These are phyloP conservation scores for Haemorhous mexicanus DNA, from an alignment of 2,113 vertebrate species.

Conservation along the genomic window DNA sequence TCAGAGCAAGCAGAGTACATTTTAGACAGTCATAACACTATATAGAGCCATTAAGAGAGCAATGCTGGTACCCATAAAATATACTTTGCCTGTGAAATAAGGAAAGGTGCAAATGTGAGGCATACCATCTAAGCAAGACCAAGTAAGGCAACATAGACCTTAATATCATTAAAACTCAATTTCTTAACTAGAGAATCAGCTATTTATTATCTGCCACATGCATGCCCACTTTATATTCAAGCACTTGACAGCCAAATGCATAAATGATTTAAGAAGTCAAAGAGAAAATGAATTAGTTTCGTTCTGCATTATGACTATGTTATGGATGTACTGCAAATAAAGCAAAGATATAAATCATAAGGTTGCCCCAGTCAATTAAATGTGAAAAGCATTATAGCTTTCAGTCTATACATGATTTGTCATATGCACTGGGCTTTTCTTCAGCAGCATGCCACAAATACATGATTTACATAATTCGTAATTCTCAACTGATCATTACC, in stretches of 20 bases:
- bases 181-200: conserved; percentile 27
- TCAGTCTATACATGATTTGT: conserved; percentile 10
- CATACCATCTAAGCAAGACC: background rate
- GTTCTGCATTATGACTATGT: conserved; percentile 15
- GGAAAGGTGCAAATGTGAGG: background rate
- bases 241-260: conserved; percentile 27
- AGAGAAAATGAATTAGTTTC: conserved; percentile 41
- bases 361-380: conserved; percentile 43
- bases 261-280: conserved; percentile 53
- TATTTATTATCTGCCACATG: conserved; percentile 30
- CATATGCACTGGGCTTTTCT: conserved; percentile 19
- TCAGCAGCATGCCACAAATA: conserved; percentile 36
- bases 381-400: conserved; percentile 45
- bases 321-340: background rate
- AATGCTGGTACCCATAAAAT: background rate
- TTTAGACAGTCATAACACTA: background rate
- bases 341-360: conserved; percentile 39
- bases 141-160: background rate
- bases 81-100: background rate
- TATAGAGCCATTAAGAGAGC: background rate
- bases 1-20: background rate
- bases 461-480: conserved; percentile 29
- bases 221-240: conserved; percentile 38
- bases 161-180: conserved; percentile 9
- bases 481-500: conserved; percentile 54